Conservation (phyloP, 2,113 vertebrate species). For the Cyanistes caeruleus region DNA sequence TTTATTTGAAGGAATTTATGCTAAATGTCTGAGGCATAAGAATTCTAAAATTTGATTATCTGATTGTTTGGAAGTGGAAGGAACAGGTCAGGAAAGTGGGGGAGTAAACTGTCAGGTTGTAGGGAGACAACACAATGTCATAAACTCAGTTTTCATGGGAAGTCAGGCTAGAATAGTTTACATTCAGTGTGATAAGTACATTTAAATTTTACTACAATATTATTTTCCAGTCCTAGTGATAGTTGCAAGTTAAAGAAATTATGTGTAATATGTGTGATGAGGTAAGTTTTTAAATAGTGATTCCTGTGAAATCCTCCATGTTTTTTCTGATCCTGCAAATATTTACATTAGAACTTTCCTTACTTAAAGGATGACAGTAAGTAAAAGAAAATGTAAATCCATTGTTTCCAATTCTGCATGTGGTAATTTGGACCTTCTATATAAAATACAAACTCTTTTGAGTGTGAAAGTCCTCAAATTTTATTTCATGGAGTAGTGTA, state of each 20-base stretch:
- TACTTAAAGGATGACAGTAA: neutral
- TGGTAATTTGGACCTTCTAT: neutral
- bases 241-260: neutral
- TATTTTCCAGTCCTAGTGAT: neutral
- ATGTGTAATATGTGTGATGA: neutral
- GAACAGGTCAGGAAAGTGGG: neutral
- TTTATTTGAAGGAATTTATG: neutral
- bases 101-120: neutral
- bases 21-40: neutral
- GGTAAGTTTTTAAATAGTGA: neutral
- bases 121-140: neutral
- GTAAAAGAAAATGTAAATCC: neutral
- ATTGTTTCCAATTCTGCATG: neutral
- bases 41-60: neutral
- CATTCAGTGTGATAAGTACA: neutral
- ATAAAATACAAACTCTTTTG: neutral
- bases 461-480: neutral
- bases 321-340: neutral
- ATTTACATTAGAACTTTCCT: neutral
- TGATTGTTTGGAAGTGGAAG: neutral
- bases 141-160: neutral
- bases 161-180: neutral
- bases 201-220: neutral
- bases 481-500: neutral
- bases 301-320: neutral